Percentiles rank a stretch among this genome's conserved stretches.
phyloP scores from a whole-genome alignment of 2,888 invertebrate genomes.

The Alviniconcha strummeri region DNA sequence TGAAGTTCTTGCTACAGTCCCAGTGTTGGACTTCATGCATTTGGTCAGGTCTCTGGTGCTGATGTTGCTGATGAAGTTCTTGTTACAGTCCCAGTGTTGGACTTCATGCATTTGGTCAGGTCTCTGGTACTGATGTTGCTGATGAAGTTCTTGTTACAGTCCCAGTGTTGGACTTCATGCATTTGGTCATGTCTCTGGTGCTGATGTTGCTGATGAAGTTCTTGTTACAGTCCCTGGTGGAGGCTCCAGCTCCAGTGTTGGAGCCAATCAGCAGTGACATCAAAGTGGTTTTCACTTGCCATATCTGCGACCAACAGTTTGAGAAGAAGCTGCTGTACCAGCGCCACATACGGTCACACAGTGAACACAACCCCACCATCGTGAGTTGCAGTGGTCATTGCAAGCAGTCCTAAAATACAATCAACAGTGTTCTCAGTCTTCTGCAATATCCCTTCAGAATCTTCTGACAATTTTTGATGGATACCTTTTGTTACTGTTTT shows the following conservation, averaged over 20 bases:
- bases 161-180: neutral
- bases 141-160: neutral
- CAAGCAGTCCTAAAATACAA: neutral
- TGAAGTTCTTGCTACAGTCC: neutral
- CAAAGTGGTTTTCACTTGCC: conserved; percentile 25
- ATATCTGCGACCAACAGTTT: conserved; percentile 28
- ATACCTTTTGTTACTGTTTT: neutral
- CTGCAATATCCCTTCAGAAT: neutral
- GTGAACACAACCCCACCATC: conserved; percentile 26
- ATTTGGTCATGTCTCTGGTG: neutral
- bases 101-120: neutral
- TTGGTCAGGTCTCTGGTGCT: no score
- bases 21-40: neutral
- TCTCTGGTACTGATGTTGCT: no score
- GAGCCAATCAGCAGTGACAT: no score
- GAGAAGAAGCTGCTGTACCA: conserved; percentile 26
- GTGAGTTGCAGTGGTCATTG: neutral
- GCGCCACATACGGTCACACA: conserved; percentile 23
- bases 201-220: neutral
- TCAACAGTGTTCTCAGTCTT: neutral
- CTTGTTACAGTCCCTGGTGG: neutral
- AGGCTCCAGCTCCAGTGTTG: neutral
- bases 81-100: neutral
- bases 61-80: neutral
- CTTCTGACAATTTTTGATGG: neutral